Evolutionary conservation across 2,797 vertebrate species (phyloP), one percentile per base, ranked within the genome.

Genomic region (Todus mexicanus): DNA sequence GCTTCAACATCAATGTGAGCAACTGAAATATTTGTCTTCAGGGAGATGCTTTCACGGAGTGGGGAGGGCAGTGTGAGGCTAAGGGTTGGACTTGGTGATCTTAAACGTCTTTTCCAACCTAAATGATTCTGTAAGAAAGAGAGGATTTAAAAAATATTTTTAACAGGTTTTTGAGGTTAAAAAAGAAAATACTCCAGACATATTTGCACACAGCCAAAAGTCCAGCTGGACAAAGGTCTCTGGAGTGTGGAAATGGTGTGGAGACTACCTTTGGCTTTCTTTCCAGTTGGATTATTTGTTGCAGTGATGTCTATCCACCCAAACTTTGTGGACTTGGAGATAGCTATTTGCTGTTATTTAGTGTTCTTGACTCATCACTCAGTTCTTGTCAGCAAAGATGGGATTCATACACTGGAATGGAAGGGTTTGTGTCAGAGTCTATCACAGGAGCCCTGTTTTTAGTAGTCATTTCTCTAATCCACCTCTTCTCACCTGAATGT

Each of bases 241-340:
- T 76, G 60, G 22, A 35, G 54, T 29, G 9, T 5, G 48, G 68
- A 29, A 50, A 1, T 21, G 42, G 5, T 45, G n/a, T 29, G 56
- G 38, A 47, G 40, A 5, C 10, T 38, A 10, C 42, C 14, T 10
- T 14, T 57, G 63, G n/a, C 25, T 91, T 76, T 18, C 3, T 45
- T 22, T 82, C 19, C 20, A 2, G 38, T 45, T 47, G 26, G 12
- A 4, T 16, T 68, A 15, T 12, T 42, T 35, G 27, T 11, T 75
- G 22, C 13, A 29, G 0, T 15, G 9, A 1, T 26, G 26, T 22
- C 17, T 23, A 0, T 4, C 61, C 26, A 56, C n/a, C 14, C 45
- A 7, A 11, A 26, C 21, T 4, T 8, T 6, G 8, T 33, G 22
- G 4, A 14, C 42, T 2, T 18, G 15, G 48, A 26, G 64, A 19